Percentiles rank a stretch among this genome's conserved stretches.
Evolutionary conservation across 1,140 invertebrate genomes (phyloP).

Genomic region (Cepaea nemoralis): DNA sequence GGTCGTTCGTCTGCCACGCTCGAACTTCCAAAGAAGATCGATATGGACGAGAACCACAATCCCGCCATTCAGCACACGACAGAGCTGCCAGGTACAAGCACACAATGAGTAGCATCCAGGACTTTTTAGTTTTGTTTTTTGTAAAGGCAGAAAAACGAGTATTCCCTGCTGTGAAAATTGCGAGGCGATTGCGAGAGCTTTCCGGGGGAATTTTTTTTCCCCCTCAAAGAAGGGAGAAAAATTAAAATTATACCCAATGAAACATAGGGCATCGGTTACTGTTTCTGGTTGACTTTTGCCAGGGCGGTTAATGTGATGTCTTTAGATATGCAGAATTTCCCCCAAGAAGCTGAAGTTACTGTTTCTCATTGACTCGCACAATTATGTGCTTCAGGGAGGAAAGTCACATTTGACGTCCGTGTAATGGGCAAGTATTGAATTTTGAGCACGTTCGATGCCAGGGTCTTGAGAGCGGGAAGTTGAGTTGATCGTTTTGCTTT

Average conservation of each 20-base stretch:
- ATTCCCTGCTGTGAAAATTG: not conserved
- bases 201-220: too few relatives aligned
- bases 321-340: not conserved
- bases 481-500: not conserved
- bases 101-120: not conserved
- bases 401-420: not conserved
- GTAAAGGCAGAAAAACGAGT: not conserved
- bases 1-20: not conserved
- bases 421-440: not conserved
- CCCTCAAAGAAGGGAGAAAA: too few relatives aligned
- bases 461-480: not conserved
- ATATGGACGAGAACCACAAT: not conserved
- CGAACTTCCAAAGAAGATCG: not conserved
- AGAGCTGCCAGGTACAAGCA: not conserved
- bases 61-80: not conserved
- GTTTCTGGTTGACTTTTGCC: not conserved
- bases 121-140: not conserved
- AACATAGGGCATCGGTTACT: not conserved
- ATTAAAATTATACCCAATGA: constrained; percentile 7
- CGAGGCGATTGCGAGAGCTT: not conserved
- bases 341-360: not conserved
- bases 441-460: not conserved
- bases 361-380: not conserved
- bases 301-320: not conserved
- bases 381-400: not conserved